phyloP scores from a whole-genome alignment of 2,113 vertebrate species.

The Suricata suricatta region DNA sequence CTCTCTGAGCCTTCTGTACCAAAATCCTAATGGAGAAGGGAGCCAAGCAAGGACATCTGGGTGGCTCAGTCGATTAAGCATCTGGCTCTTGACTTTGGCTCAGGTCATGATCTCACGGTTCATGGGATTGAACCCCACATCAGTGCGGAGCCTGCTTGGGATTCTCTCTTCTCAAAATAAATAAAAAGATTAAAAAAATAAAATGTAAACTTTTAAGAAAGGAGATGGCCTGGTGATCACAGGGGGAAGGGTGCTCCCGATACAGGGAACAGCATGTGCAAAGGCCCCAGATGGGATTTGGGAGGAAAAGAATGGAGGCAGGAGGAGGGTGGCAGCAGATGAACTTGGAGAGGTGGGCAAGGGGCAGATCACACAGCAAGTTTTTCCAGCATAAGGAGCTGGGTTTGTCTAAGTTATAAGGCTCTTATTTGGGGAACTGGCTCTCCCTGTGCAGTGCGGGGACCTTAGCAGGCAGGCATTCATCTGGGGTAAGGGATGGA shows the following conservation, averaged over 20 bases:
- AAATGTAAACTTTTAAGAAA: neutral
- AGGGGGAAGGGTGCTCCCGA: too few relatives aligned
- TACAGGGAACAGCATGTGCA: neutral
- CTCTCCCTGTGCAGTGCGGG: neutral
- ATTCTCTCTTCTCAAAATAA: too few relatives aligned
- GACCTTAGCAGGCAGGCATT: neutral
- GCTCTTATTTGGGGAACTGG: accelerated
- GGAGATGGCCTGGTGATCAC: accelerated
- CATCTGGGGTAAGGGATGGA: neutral
- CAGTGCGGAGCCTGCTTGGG: too few relatives aligned
- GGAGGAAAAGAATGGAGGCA: neutral
- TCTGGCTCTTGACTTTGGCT: too few relatives aligned
- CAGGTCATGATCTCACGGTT: too few relatives aligned
- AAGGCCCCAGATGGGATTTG: neutral
- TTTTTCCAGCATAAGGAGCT: neutral
- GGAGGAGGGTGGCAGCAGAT: neutral
- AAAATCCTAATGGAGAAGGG: neutral
- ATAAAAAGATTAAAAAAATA: too few relatives aligned
- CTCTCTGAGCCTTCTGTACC: neutral
- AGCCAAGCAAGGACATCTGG: too few relatives aligned
- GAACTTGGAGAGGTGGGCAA: neutral
- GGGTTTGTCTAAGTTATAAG: neutral
- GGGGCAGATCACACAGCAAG: accelerated
- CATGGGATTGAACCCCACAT: too few relatives aligned
- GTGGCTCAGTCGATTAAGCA: too few relatives aligned